phyloP scores from a whole-genome alignment of 2,888 invertebrate species.

The Erynnis tages region DNA sequence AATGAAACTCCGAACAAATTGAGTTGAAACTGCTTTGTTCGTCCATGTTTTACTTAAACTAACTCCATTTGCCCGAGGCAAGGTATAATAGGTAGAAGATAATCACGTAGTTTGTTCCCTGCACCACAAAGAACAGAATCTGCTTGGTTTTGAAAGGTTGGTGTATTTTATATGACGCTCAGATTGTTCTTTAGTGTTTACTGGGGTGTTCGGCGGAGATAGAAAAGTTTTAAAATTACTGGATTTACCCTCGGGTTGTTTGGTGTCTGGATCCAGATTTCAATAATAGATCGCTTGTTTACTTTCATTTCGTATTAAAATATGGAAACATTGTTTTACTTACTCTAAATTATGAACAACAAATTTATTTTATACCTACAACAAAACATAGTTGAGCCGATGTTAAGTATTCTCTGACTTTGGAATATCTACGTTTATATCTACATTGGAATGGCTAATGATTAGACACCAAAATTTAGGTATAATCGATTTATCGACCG shows the following conservation, averaged over 20 bases:
- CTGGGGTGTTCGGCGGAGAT: neutral
- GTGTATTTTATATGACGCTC: neutral
- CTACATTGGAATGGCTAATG: too few species aligned
- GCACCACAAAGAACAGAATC: conserved; percentile 12
- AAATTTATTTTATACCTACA: too few species aligned
- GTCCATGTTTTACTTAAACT: conserved; percentile 34
- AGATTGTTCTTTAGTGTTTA: neutral
- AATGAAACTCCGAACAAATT: conserved; percentile 34
- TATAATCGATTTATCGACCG: too few species aligned
- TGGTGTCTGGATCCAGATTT: conserved; percentile 4
- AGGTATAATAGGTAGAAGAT: conserved; percentile 22
- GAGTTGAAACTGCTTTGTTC: conserved; percentile 36
- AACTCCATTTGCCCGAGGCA: conserved; percentile 32
- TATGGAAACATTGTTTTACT: too few species aligned
- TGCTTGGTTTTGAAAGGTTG: conserved; percentile 15
- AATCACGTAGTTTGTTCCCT: conserved; percentile 18
- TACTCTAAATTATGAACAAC: too few species aligned
- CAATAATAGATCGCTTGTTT: neutral
- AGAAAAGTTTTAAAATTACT: conserved; percentile 1
- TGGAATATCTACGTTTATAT: too few species aligned
- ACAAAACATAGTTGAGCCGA: too few species aligned
- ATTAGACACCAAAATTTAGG: too few species aligned
- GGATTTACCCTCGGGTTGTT: conserved; percentile 5
- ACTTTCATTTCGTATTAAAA: too few species aligned
- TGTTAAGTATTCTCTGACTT: too few species aligned